Evolutionary conservation across 2,888 invertebrate genomes (phyloP).

Genomic region (Acanthosoma haemorrhoidale): DNA sequence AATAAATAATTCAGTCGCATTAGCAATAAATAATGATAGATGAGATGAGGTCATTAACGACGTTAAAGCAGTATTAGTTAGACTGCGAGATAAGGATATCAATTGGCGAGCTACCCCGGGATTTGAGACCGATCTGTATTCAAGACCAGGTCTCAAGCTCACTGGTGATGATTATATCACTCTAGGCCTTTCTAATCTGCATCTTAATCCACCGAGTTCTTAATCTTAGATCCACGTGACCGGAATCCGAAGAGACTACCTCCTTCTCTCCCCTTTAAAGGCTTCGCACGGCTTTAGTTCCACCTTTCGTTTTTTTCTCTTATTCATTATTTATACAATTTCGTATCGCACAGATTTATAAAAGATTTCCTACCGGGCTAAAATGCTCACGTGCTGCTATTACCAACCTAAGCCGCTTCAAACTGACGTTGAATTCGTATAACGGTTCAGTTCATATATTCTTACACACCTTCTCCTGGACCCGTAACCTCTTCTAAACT

Average conservation of each 20-base stretch:
- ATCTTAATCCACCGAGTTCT: slow-evolving; percentile 25
- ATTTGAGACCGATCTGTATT: slow-evolving; percentile 23
- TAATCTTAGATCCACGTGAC: slow-evolving; percentile 23
- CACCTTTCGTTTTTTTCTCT: not conserved
- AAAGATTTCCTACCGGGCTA: too few relatives aligned
- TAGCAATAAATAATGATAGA: not conserved
- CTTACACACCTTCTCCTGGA: too few relatives aligned
- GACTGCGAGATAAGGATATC: not conserved
- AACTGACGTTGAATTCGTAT: too few relatives aligned
- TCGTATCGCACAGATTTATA: not conserved
- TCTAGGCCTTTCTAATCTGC: slow-evolving; percentile 22
- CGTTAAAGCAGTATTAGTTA: not conserved
- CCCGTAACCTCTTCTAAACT: too few relatives aligned
- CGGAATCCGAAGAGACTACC: not conserved
- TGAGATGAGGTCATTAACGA: not conserved
- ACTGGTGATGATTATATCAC: slow-evolving; percentile 21
- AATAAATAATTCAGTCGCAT: too few relatives aligned
- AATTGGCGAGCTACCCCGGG: not conserved
- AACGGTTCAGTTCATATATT: too few relatives aligned
- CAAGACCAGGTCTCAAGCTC: not conserved
- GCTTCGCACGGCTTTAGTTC: not conserved
- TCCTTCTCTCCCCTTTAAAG: not conserved
- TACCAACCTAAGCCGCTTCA: too few relatives aligned
- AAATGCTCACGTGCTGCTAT: too few relatives aligned
- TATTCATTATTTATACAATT: not conserved